Base-by-base conservation (phyloP, 2,797 vertebrate species). In the Acanthiza pusilla region DNA sequence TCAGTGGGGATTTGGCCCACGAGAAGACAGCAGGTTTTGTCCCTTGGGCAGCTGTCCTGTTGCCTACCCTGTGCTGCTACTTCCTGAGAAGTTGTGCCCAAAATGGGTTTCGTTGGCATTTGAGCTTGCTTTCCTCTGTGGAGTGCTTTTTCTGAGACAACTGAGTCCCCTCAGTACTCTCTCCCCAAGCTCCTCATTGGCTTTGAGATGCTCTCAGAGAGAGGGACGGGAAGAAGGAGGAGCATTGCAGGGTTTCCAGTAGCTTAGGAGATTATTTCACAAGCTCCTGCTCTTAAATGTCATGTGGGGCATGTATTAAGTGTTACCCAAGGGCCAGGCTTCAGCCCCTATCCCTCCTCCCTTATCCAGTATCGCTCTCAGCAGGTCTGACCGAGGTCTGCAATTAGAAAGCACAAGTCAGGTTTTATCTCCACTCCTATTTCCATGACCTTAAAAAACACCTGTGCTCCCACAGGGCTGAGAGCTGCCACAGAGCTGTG, bases 251-350 rank as follows among this genome's bases (percentile, higher is more conserved):
- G 62, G 65, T 94, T 96, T 96, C 60, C 74, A 84, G 88, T 89
- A 91, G 23, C 16, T 96, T 93, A 94, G 78, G 62, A 81, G 94
- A 94, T 97, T 95, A 94, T 95, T 94, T 94, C 83, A 67, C 75
- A 20, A 68, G 80, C 26, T 93, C 12, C 57, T 85, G 67, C 70
- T 93, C 93, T 93, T 90, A 90, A 78, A 88, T 94, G 76, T 88
- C 91, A 91, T 87, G 76, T 94, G 88, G 73, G 66, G 14, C 42
- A 27, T 25, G 34, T 93, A 76, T 95, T 95, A 96, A 85, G 29
- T 68, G 78, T 85, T 92, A 83, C 73, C 19, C 43, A 47, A 82
- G 45, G 86, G 38, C 81, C 62, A 65, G 61, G 57, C 78, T 91
- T 75, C 78, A 72, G 73, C 67, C 67, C 42, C 78, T 63, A 65